phyloP scores from a whole-genome alignment of 2,888 invertebrate genomes.

The Parnassius apollo region DNA sequence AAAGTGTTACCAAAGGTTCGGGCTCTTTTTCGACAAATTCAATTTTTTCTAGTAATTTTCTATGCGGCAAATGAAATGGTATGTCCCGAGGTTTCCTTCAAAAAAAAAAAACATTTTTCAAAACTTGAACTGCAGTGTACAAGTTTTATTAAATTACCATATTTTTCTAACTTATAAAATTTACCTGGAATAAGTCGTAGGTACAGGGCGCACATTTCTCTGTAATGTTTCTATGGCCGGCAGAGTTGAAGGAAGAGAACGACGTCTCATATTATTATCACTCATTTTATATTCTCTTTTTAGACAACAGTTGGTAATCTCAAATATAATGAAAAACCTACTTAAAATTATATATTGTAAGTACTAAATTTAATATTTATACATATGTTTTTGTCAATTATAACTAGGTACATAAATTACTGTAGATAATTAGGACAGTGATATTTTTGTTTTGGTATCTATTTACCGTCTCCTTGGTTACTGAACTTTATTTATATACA shows the following conservation, averaged over 20 bases:
- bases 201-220: slow-evolving; percentile 59
- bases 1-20: slow-evolving; percentile 80
- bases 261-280: slow-evolving; percentile 33
- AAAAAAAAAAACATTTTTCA: slow-evolving; percentile 3
- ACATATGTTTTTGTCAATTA: too few relatives aligned
- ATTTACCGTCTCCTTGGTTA: too few relatives aligned
- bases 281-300: slow-evolving; percentile 23
- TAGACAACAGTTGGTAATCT: too few relatives aligned
- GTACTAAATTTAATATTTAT: too few relatives aligned
- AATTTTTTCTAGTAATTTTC: slow-evolving; percentile 82
- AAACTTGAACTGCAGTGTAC: too few relatives aligned
- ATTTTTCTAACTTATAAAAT: not conserved
- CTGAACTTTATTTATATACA: too few relatives aligned
- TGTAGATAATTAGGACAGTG: too few relatives aligned
- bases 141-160: too few relatives aligned
- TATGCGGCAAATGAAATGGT: slow-evolving; percentile 83
- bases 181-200: slow-evolving; percentile 55
- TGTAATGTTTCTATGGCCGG: slow-evolving; percentile 69
- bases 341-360: too few relatives aligned
- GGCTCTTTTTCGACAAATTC: slow-evolving; percentile 78
- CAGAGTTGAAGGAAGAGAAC: slow-evolving; percentile 41
- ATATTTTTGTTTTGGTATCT: too few relatives aligned
- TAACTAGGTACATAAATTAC: too few relatives aligned
- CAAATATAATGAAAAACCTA: too few relatives aligned
- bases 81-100: slow-evolving; percentile 65